Evolutionary conservation across 1,140 invertebrate species (phyloP).

Genomic region (Halyomorpha halys): DNA sequence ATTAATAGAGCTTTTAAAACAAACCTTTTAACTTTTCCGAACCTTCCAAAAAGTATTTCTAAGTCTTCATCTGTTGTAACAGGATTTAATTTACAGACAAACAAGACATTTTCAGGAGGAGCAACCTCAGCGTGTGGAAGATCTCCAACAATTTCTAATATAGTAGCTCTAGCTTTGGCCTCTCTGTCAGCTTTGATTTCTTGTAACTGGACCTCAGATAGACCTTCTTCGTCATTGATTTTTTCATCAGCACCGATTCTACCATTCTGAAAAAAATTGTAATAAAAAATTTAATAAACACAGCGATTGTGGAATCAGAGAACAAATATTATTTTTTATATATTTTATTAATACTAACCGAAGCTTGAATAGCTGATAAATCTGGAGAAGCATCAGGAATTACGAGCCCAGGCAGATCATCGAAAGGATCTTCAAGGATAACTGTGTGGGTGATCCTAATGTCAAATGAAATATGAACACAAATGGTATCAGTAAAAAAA

Average conservation of each 20-base stretch:
- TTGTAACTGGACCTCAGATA: slow-evolving; percentile 68
- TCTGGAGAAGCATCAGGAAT: slow-evolving; percentile 79
- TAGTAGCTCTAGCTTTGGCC: slow-evolving; percentile 90
- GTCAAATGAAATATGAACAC: slow-evolving; percentile 24
- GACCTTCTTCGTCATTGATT: slow-evolving; percentile 82
- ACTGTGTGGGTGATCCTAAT: slow-evolving; percentile 90
- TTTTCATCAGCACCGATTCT: slow-evolving; percentile 90
- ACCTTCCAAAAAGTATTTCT: slow-evolving; percentile 95
- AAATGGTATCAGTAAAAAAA: background rate
- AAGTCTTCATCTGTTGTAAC: slow-evolving; percentile 96
- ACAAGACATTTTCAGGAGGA: slow-evolving; percentile 97
- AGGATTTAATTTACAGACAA: slow-evolving; percentile 99
- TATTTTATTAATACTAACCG: slow-evolving; percentile 38
- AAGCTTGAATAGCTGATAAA: slow-evolving; percentile 61
- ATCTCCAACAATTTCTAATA: slow-evolving; percentile 98
- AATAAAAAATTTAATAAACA: background rate
- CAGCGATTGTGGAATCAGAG: background rate
- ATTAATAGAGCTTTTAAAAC: slow-evolving; percentile 11
- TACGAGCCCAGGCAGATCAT: slow-evolving; percentile 67
- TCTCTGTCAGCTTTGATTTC: slow-evolving; percentile 86
- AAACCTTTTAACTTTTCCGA: slow-evolving; percentile 79
- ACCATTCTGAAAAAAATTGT: slow-evolving; percentile 51
- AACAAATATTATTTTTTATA: background rate
- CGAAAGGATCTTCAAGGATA: slow-evolving; percentile 91
- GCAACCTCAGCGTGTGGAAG: slow-evolving; percentile 93